phyloP scores from a whole-genome alignment of 2,113 vertebrate genomes.

The Saguinus midas region DNA sequence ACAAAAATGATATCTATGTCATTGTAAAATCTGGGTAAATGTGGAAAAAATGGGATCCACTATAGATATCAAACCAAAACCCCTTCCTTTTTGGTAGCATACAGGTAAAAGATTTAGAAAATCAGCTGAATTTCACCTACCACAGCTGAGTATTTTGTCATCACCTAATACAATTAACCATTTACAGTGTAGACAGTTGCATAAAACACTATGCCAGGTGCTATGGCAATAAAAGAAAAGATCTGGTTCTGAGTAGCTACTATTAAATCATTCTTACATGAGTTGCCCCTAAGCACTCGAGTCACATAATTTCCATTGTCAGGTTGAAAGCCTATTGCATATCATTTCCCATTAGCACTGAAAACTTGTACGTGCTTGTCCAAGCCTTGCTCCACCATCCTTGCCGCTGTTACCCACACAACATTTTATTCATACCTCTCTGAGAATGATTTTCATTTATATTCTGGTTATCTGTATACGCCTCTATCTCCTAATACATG shows the following conservation, averaged over 20 bases:
- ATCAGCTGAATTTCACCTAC: neutral
- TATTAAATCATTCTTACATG: conserved; percentile 31
- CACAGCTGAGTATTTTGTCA: conserved; percentile 23
- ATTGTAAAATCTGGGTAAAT: neutral
- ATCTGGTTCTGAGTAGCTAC: conserved; percentile 46
- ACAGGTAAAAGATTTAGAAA: neutral
- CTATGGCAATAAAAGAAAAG: conserved; percentile 6
- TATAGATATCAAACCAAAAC: neutral
- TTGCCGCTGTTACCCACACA: neutral
- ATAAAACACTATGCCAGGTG: neutral
- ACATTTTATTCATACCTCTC: conserved; percentile 8
- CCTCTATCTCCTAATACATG: neutral
- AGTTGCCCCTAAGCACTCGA: conserved; percentile 35
- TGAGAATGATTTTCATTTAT: neutral
- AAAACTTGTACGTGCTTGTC: neutral
- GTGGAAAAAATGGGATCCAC: neutral
- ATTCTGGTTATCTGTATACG: neutral
- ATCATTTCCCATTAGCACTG: conserved; percentile 25
- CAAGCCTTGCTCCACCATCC: neutral
- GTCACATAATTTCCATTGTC: conserved; percentile 33
- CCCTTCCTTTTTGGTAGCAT: neutral
- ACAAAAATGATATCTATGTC: neutral
- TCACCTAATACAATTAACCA: neutral
- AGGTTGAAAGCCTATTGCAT: conserved; percentile 25
- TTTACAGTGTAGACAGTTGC: neutral